A percentile compares a stretch with the other conserved stretches of the same genome.
These are phyloP conservation scores for Zaprionus bogoriensis DNA, from an alignment of 2,888 invertebrate genomes.

Conservation along the genomic window DNA sequence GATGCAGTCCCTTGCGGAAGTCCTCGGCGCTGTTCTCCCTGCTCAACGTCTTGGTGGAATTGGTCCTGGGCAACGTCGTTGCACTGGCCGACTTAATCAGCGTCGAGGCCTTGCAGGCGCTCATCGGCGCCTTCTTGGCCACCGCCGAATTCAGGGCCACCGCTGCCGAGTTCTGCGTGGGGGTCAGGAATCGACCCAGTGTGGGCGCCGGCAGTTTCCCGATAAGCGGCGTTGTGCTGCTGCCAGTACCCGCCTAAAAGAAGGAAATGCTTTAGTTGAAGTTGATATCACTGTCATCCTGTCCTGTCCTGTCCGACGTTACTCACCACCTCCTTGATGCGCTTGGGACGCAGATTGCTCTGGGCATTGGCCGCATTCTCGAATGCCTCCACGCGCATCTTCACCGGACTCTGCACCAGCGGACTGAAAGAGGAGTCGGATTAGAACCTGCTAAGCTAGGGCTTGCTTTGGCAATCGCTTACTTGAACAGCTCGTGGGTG, in stretches of 20 bases:
- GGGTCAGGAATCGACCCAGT: conserved; percentile 79
- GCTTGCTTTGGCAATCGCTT: conserved; percentile 32
- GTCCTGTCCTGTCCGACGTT: too few species aligned
- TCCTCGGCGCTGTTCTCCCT: conserved; percentile 82
- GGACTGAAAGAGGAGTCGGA: conserved; percentile 84
- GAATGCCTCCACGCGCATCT: conserved; percentile 86
- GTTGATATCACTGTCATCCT: too few species aligned
- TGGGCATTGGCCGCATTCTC: conserved; percentile 82
- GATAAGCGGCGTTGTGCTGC: conserved; percentile 72
- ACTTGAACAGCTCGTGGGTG: conserved; percentile 82
- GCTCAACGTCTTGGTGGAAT: conserved; percentile 65
- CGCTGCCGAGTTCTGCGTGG: conserved; percentile 72
- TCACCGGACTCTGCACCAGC: conserved; percentile 85
- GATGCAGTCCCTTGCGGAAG: conserved; percentile 76
- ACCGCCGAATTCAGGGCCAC: conserved; percentile 48
- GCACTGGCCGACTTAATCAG: conserved; percentile 64
- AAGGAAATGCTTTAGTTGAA: too few species aligned
- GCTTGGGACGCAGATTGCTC: conserved; percentile 59
- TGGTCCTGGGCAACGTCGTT: conserved; percentile 58
- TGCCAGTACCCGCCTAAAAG: conserved; percentile 22
- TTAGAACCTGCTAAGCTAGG: background rate
- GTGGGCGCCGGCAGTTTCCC: conserved; percentile 69
- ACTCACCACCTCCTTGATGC: conserved; percentile 78
- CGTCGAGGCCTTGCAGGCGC: conserved; percentile 76
- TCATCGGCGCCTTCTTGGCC: conserved; percentile 76